These are phyloP conservation scores for Melinopterus prodromus DNA, from an alignment of 2,888 invertebrate genomes.

Conservation along the genomic window DNA sequence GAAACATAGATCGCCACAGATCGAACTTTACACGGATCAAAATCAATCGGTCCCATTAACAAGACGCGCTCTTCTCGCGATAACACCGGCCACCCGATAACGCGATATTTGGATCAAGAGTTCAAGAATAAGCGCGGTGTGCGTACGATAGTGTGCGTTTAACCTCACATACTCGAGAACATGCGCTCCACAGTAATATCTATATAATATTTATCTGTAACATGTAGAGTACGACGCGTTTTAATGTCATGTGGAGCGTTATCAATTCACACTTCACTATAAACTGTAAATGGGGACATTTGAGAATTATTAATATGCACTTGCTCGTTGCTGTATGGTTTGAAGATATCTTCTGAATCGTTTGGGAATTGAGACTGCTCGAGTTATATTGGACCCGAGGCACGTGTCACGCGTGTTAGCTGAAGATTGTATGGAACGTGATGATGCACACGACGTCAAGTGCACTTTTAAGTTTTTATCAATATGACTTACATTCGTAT, in stretches of 20 bases:
- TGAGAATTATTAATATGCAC: conserved; percentile 11
- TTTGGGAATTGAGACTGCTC: neutral
- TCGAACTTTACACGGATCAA: conserved; percentile 24
- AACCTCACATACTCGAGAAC: conserved; percentile 26
- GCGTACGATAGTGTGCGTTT: conserved; percentile 24
- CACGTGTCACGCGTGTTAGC: neutral
- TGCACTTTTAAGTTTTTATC: too few species aligned
- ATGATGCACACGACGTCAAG: too few species aligned
- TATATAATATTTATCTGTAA: too few species aligned
- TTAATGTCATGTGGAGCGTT: conserved; percentile 14
- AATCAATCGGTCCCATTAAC: conserved; percentile 13
- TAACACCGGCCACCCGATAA: conserved; percentile 17
- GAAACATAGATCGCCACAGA: conserved; percentile 14
- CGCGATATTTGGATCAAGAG: conserved; percentile 45
- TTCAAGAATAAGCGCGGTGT: conserved; percentile 44
- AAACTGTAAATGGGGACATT: conserved; percentile 23
- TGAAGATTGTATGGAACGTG: neutral
- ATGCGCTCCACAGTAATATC: neutral
- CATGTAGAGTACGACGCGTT: neutral
- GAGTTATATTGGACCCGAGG: neutral
- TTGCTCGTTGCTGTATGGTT: neutral
- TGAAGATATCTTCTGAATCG: neutral
- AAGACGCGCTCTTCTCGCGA: conserved; percentile 15
- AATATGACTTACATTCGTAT: too few species aligned
- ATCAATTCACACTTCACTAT: conserved; percentile 29